Conservation (phyloP, 2,888 invertebrate species). For the Apocheima hispidaria region DNA sequence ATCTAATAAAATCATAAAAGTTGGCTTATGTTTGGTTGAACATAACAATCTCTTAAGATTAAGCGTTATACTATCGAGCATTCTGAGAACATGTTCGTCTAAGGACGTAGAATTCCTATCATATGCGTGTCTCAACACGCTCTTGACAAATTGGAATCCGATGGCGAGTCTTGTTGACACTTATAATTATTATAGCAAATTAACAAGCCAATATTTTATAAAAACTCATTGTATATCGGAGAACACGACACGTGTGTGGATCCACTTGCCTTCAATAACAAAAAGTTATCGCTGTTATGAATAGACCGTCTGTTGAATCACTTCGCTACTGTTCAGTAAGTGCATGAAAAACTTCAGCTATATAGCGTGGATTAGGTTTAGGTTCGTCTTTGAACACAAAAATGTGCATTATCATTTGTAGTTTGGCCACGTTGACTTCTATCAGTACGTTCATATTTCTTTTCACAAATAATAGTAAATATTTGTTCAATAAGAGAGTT, state of each 20-base stretch:
- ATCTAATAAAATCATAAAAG: too few relatives aligned
- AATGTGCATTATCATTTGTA: not conserved
- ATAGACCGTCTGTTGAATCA: conserved; percentile 53
- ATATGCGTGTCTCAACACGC: too few relatives aligned
- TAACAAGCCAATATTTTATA: conserved; percentile 62
- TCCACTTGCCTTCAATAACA: conserved; percentile 56
- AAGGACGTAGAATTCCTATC: too few relatives aligned
- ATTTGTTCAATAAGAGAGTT: too few relatives aligned
- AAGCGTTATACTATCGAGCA: too few relatives aligned
- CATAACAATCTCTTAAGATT: too few relatives aligned
- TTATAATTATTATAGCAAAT: conserved; percentile 46
- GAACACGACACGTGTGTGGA: conserved; percentile 53
- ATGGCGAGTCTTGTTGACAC: conserved; percentile 40
- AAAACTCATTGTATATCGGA: conserved; percentile 54
- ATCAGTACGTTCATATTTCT: too few relatives aligned
- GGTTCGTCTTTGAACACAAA: not conserved
- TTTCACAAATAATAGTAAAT: too few relatives aligned
- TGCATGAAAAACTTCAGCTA: conserved; percentile 42
- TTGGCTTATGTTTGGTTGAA: too few relatives aligned
- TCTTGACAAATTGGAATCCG: too few relatives aligned
- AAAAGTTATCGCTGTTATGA: conserved; percentile 51
- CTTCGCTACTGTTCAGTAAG: conserved; percentile 50
- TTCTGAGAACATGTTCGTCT: too few relatives aligned
- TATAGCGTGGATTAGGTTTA: not conserved
- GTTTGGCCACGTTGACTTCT: too few relatives aligned